A percentile compares a stretch with the other conserved stretches of the same genome.
Conservation (phyloP, 2,113 vertebrate species). For the Odontophorus gujanensis region DNA sequence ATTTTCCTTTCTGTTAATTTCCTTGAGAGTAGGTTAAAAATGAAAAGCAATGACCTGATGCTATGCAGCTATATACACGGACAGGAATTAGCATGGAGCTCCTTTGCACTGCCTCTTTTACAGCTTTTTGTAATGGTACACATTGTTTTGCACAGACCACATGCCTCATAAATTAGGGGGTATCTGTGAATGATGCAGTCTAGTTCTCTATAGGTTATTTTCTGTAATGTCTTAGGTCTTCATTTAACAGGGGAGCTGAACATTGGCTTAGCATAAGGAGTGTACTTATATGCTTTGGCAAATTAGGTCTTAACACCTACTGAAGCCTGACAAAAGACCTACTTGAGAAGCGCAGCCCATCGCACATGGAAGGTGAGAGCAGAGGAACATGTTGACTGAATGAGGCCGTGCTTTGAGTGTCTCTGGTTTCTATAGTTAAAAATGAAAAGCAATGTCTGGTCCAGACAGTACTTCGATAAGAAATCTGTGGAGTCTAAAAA, state of each 20-base stretch:
- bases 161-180: accelerated
- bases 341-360: not conserved
- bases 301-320: not conserved
- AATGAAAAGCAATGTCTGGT: not conserved
- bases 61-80: accelerated
- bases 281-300: not conserved
- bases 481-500: not conserved
- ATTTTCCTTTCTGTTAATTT: not conserved
- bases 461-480: not conserved
- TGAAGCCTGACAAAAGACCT: not conserved
- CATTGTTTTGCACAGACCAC: accelerated
- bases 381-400: not conserved
- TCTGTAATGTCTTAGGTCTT: not conserved
- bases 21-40: not conserved
- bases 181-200: not conserved
- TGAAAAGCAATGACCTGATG: too few species aligned
- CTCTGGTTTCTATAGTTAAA: not conserved
- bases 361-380: not conserved
- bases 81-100: not conserved
- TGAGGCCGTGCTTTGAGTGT: not conserved
- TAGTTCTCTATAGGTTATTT: not conserved
- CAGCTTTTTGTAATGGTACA: accelerated
- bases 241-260: not conserved
- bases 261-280: not conserved
- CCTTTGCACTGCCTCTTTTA: not conserved